These are phyloP conservation scores for Arion vulgaris DNA, from an alignment of 1,140 invertebrate species.

Conservation along the genomic window DNA sequence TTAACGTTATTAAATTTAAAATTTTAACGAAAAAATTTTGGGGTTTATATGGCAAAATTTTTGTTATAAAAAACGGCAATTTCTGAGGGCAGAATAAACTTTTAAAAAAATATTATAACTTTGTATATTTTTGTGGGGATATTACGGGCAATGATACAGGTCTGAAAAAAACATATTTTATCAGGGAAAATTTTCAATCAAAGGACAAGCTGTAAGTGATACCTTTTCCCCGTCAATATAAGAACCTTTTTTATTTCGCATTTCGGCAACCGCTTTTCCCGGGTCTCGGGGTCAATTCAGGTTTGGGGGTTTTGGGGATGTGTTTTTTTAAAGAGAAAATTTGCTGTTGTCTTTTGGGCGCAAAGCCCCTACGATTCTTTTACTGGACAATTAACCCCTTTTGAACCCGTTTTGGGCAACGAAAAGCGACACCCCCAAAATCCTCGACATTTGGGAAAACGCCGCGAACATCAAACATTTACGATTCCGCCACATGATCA, in stretches of 20 bases:
- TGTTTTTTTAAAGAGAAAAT: slow-evolving; percentile 17
- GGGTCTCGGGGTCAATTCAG: slow-evolving; percentile 15
- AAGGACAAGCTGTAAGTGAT: not conserved
- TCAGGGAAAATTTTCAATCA: not conserved
- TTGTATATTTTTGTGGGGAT: not conserved
- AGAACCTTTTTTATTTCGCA: slow-evolving; percentile 27
- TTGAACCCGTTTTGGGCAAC: not conserved
- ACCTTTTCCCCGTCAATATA: slow-evolving; percentile 3
- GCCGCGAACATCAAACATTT: slow-evolving; percentile 29
- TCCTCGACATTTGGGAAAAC: not conserved
- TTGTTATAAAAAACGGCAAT: no score
- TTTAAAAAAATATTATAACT: not conserved
- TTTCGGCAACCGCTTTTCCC: slow-evolving; percentile 25
- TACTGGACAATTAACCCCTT: not conserved
- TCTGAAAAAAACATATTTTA: slow-evolving; percentile 10
- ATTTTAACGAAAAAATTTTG: no score
- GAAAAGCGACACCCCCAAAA: not conserved
- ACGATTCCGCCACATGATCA: slow-evolving; percentile 20
- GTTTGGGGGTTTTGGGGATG: slow-evolving; percentile 21
- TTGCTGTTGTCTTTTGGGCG: slow-evolving; percentile 37
- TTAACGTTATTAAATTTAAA: no score
- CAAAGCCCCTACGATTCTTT: not conserved
- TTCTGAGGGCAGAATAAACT: no score
- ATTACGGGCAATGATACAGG: not conserved
- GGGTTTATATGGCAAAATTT: no score